Evolutionary conservation across 2,797 vertebrate species (phyloP).

Genomic region (Gallinago nigripennis): DNA sequence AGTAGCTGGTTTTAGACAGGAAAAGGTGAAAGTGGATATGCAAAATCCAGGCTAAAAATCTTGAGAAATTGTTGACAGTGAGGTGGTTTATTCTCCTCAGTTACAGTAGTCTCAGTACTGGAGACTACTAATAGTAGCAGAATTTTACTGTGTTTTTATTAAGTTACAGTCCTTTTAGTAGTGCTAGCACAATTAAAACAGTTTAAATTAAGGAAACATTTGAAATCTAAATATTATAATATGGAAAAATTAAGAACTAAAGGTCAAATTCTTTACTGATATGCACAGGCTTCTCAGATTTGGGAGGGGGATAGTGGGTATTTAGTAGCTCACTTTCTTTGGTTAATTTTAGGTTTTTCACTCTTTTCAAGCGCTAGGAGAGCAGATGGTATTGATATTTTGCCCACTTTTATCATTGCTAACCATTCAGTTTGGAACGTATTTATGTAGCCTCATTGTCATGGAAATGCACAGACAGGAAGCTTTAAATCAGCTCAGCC

Average conservation of each 20-base stretch:
- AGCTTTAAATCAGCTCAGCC: slow-evolving; percentile 24
- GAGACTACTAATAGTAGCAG: not conserved
- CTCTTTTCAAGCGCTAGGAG: slow-evolving; percentile 10
- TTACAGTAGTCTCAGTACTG: not conserved
- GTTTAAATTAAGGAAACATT: not conserved
- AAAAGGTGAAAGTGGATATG: not conserved
- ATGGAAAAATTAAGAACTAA: not conserved
- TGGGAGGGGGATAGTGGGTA: not conserved
- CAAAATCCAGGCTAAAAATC: not conserved
- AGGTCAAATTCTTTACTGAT: not conserved
- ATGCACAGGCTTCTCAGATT: not conserved
- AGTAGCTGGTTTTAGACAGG: not conserved
- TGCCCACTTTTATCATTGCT: slow-evolving; percentile 40
- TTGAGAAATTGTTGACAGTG: not conserved
- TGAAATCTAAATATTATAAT: not conserved
- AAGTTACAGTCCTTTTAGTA: not conserved
- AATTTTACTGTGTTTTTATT: not conserved
- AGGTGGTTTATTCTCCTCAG: not conserved
- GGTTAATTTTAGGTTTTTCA: slow-evolving; percentile 50
- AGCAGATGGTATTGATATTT: slow-evolving; percentile 60
- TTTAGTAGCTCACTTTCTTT: slow-evolving; percentile 30
- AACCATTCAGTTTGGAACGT: slow-evolving; percentile 24
- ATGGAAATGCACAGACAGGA: slow-evolving; percentile 49
- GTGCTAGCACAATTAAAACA: not conserved
- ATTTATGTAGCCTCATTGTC: slow-evolving; percentile 59